Evolutionary conservation across 2,113 vertebrate genomes (phyloP).

Genomic region (Rhynchomys soricoides): DNA sequence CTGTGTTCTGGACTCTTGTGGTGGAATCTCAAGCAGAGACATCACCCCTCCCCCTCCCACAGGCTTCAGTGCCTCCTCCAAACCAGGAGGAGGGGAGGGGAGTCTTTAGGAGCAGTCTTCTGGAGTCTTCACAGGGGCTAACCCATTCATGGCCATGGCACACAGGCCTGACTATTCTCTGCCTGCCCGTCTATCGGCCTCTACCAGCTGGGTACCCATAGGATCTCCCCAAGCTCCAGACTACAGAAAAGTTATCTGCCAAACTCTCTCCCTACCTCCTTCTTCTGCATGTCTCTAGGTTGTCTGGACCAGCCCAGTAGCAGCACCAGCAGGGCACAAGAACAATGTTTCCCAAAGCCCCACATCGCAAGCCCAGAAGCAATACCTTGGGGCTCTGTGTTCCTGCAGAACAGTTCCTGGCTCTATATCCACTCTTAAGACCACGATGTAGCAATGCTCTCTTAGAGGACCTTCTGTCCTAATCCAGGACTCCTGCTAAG

Average conservation of each 20-base stretch:
- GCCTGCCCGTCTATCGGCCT: background rate
- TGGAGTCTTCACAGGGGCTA: background rate
- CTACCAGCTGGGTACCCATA: background rate
- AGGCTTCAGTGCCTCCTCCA: background rate
- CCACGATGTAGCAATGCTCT: too few relatives aligned
- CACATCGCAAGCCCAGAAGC: background rate
- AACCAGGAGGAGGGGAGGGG: background rate
- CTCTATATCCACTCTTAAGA: background rate
- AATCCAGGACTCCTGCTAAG: background rate
- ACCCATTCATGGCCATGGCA: background rate
- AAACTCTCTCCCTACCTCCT: background rate
- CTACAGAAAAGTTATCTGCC: background rate
- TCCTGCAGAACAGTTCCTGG: background rate
- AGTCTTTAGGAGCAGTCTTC: background rate
- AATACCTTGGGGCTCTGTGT: background rate
- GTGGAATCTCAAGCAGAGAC: background rate
- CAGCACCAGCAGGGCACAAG: background rate
- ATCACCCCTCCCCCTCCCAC: too few relatives aligned
- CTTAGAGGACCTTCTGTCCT: background rate
- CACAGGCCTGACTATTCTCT: background rate
- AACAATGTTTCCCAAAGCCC: background rate
- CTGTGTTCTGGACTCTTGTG: background rate
- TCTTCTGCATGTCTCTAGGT: background rate
- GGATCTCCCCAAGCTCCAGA: background rate
- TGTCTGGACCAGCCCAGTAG: background rate